Base-by-base conservation (phyloP, 64 coral and sea anemone species). In the Orbicella faveolata region DNA sequence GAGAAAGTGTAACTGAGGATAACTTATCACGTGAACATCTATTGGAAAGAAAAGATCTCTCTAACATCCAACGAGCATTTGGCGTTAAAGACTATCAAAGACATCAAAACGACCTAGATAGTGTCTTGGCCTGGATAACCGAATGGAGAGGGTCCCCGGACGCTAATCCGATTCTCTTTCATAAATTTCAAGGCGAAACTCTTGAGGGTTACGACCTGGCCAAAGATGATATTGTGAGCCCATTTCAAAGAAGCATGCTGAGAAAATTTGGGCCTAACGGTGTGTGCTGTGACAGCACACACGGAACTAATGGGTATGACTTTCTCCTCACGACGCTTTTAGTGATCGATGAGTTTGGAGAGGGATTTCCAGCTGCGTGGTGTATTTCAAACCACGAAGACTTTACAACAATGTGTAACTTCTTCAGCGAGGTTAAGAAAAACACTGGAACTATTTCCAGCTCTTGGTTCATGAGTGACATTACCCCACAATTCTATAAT, bases 281-380 rank as follows among this genome's bases (percentile, higher is more conserved):
- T 30, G 78, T 93, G 0, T 93, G 91, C n/a, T 66, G 78, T 6
- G 94, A 96, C 36, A 36, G 25, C 13, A 93, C 88, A 14, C 88
- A 96, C 76, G 94, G 88, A 17, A 96, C 94, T 18, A 93, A 77
- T 77, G 90, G 63, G 0, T 90, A 93, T 70, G 82, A 93, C 83
- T 90, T 96, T 55, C 15, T 2, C 19, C 80, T 96, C 30, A 90
- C 51, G 0, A 87, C 94, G 4, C 7, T 92, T 2, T n/a, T 93
- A 18, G 64, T 65, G 17, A 87, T 86, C 12, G 79, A 93, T 26
- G 83, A 93, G 21, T 93, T 82, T 48, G 85, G 86, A 34, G 57
- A 93, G 64, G 54, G 92, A 17, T 89, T 93, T 65, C 92, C 92
- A 14, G 86, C 81, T n/a, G 86, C 63, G 20, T 93, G 77, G 92